Evolutionary conservation across 2,888 invertebrate species (phyloP), one percentile per base, ranked within the genome.

Genomic region (Barypeithes pellucidus): DNA sequence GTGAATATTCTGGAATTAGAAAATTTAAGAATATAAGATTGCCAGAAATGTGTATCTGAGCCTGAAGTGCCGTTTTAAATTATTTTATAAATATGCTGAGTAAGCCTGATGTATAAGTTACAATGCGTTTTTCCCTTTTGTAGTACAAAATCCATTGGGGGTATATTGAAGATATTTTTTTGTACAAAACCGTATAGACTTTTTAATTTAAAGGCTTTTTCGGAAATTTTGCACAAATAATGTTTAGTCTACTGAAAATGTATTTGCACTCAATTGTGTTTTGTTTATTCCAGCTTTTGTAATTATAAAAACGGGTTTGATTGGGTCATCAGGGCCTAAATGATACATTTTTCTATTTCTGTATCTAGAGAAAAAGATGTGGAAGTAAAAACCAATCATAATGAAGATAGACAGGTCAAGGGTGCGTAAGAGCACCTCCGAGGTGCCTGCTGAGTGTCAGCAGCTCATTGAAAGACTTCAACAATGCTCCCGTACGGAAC

Each of bases 351-450:
- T 9, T 57, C 43, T 43, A 41, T 9, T 45, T 54, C 43, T 41
- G 0, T 33, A 14, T 8, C 47, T 29, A 61, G 61, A 60, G 11
- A 57, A 59, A 39, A 67, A 16, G 16, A 65, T 67, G 69, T 68
- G 66, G 65, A 60, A 66, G 47, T 61, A 24, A 57, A 68, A 20
- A 60, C 14, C 47, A 68, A 70, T 66, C 66, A 79, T 77, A 72
- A 95, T 95, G 95, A 94, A 94, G 89, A 93, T 95, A 82, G 95
- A 95, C 84, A 90, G 92, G 82, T 90, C 89, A 81, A 92, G 94
- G 86, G 88, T 94, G 81, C 94, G 94, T 86, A 94, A 94, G 86
- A 92, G 93, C 88, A 92, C 93, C 83, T 93, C 94, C 76, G 94
- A 95, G 88, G 92, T 94, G 86, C 92, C 92, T 79, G 88, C 90